These are phyloP conservation scores for Coracias cyanogaster DNA, from an alignment of 2,797 vertebrate species.

Conservation along the genomic window DNA sequence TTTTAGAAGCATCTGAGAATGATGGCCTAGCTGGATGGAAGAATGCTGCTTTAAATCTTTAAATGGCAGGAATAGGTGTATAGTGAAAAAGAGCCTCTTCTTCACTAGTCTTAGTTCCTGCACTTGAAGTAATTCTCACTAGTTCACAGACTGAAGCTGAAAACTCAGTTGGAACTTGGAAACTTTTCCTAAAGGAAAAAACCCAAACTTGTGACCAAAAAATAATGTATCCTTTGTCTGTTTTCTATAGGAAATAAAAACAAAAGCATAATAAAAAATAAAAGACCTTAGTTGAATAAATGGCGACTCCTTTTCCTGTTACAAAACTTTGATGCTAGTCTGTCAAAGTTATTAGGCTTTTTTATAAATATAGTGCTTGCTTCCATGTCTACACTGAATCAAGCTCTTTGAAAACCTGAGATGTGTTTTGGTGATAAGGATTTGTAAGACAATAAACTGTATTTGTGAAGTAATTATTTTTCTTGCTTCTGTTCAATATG, in stretches of 20 bases:
- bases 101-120: not conserved
- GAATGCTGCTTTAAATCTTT: not conserved
- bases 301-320: not conserved
- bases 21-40: not conserved
- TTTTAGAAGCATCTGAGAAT: not conserved
- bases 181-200: not conserved
- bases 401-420: not conserved
- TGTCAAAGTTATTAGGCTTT: not conserved
- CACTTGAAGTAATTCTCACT: not conserved
- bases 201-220: not conserved
- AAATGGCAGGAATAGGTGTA: not conserved
- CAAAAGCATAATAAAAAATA: not conserved
- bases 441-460: not conserved
- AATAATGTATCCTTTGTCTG: too few relatives aligned
- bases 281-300: rapidly evolving
- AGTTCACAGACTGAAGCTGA: not conserved
- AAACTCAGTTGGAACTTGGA: not conserved
- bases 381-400: not conserved
- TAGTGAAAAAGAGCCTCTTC: not conserved
- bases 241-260: not conserved
- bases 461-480: not conserved
- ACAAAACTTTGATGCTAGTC: not conserved
- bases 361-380: not conserved
- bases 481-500: not conserved
- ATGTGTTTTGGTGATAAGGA: not conserved